phyloP scores from a whole-genome alignment of 2,113 vertebrate species.

The Danionella cerebrum region DNA sequence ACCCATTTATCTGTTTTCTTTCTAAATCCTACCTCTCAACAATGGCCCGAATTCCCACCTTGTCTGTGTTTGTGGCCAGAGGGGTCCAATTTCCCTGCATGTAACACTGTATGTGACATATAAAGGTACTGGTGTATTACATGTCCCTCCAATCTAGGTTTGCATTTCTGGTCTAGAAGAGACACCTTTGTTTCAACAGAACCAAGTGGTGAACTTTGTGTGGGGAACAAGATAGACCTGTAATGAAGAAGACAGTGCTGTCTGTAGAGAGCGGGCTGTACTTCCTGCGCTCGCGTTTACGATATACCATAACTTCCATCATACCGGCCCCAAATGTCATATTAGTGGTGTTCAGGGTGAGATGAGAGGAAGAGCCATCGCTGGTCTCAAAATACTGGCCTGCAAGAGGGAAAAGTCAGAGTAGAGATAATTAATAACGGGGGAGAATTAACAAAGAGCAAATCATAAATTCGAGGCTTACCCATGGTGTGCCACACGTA shows the following conservation, averaged over 20 bases:
- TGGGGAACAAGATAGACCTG: slow-evolving; percentile 68
- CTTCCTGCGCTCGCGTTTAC: slow-evolving; percentile 59
- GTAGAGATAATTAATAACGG: not conserved
- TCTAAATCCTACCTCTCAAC: no score
- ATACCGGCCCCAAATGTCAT: slow-evolving; percentile 74
- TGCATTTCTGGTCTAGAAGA: no score
- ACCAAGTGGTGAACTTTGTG: no score
- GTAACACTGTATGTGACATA: no score
- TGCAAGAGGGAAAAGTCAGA: no score
- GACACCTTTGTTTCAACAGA: no score
- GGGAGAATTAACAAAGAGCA: not conserved
- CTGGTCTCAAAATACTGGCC: slow-evolving; percentile 80
- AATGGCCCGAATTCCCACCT: no score
- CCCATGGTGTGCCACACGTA: slow-evolving; percentile 86
- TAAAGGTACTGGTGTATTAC: no score
- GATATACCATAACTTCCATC: slow-evolving; percentile 81
- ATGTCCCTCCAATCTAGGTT: no score
- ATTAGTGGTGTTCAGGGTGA: slow-evolving; percentile 80
- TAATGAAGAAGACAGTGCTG: slow-evolving; percentile 67
- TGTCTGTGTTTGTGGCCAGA: no score
- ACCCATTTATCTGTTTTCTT: no score
- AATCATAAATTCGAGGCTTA: slow-evolving; percentile 34
- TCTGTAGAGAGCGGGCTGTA: slow-evolving; percentile 70
- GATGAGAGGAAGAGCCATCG: slow-evolving; percentile 67
- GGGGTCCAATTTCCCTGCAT: no score